phyloP scores from a whole-genome alignment of 2,888 invertebrate species.

The Endotricha flammealis region DNA sequence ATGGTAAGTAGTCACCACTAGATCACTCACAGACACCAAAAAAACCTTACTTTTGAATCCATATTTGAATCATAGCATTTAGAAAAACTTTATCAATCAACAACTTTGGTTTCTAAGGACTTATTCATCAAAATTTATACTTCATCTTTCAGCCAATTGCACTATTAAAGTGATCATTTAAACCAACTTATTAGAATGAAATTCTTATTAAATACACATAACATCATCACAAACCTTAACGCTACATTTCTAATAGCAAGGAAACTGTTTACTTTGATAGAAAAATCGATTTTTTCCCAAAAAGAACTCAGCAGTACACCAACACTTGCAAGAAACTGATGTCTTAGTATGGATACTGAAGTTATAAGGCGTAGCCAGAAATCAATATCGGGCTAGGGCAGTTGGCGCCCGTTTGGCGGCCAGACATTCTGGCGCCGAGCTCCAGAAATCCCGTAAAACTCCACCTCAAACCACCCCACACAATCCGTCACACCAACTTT shows the following conservation, averaged over 20 bases:
- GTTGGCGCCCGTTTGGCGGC: slow-evolving; percentile 49
- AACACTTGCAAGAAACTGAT: slow-evolving; percentile 35
- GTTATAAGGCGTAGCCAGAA: slow-evolving; percentile 36
- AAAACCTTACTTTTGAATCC: too few species aligned
- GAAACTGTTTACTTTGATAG: slow-evolving; percentile 31
- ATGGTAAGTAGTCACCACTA: too few species aligned
- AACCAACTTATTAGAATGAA: not conserved
- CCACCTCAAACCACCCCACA: slow-evolving; percentile 63
- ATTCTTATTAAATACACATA: not conserved
- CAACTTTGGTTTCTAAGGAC: too few species aligned
- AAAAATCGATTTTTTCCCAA: slow-evolving; percentile 55
- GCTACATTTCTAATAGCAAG: slow-evolving; percentile 33
- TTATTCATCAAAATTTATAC: too few species aligned
- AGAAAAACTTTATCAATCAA: too few species aligned
- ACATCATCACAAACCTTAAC: slow-evolving; percentile 21
- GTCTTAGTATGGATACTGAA: slow-evolving; percentile 34
- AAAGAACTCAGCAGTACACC: slow-evolving; percentile 24
- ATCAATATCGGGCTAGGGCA: slow-evolving; percentile 55
- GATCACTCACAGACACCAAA: too few species aligned
- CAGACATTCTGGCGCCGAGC: slow-evolving; percentile 68
- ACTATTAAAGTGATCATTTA: not conserved
- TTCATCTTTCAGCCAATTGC: too few species aligned
- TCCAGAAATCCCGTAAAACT: slow-evolving; percentile 41
- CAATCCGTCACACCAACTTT: slow-evolving; percentile 51
- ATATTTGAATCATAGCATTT: too few species aligned